Evolutionary conservation across 2,797 vertebrate species (phyloP), one percentile per base, ranked within the genome.

Genomic region (Myotis myotis): DNA sequence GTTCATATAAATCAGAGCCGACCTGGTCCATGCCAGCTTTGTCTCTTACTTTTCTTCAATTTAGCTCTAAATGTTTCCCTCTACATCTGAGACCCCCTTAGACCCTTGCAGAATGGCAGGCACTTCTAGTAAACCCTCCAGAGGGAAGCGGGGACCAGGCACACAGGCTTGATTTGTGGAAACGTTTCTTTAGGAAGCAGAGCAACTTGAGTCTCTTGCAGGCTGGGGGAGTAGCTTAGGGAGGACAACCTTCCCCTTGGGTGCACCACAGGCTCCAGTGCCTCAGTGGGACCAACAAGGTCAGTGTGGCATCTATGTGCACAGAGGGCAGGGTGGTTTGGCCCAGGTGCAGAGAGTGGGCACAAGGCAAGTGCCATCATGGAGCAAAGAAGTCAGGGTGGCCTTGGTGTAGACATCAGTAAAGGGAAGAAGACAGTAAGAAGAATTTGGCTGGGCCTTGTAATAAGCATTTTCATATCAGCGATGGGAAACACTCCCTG

Each of bases 221-320:
- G n/a, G 13, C 15, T 38, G 13, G 25, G 8, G 1, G 13, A 30
- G 2, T 44, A 19, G 17, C 10, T 60, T 33, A 6, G 2, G 4
- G n/a, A 49, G 38, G 20, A 7, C 15, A 51, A 4, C 49, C 23
- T 22, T 53, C 5, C 8, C 8, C 6, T 33, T 71, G 68, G n/a
- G 23, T 55, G 23, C 36, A 30, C 33, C 20, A 70, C 17, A 53
- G 66, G 23, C 51, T 25, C 55, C 7, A 0, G 0, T n/a, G 22
- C 2, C 30, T 57, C 30, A 0, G 4, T 49, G 38, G 41, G 5
- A 16, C 33, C 57, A 28, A 0, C 0, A 5, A 47, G 64, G 25
- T 75, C 49, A 12, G 1, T 8, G 22, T 0, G n/a, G 10, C 3
- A 1, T 33, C 57, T 38, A 5, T 33, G 11, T 0, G 3, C 28